phyloP scores from a whole-genome alignment of 2,888 invertebrate genomes.

The Prosopocoilus inquinatus region DNA sequence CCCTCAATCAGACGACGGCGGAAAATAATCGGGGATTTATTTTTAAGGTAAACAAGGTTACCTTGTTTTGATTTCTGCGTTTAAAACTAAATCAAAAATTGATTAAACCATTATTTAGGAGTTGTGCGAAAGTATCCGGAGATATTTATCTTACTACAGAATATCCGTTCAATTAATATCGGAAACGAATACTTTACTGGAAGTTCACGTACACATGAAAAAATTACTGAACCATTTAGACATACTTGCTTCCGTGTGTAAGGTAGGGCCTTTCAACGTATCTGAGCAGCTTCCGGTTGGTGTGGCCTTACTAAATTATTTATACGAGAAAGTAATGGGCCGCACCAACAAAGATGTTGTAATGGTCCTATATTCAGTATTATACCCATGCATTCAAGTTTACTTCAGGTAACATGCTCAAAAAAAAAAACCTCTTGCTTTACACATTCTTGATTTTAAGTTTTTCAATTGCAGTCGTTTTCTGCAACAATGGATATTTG shows the following conservation, averaged over 20 bases:
- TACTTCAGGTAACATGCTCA: constrained; percentile 43
- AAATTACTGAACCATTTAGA: constrained; percentile 56
- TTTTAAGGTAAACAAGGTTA: constrained; percentile 35
- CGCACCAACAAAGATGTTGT: constrained; percentile 59
- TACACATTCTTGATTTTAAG: no score
- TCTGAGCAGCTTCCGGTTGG: constrained; percentile 49
- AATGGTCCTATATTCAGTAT: constrained; percentile 54
- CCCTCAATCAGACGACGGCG: constrained; percentile 21
- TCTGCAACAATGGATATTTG: constrained; percentile 81
- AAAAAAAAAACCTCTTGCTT: not conserved
- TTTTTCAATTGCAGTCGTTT: constrained; percentile 52
- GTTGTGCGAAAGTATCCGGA: constrained; percentile 60
- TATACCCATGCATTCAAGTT: constrained; percentile 47
- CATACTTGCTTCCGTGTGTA: constrained; percentile 57
- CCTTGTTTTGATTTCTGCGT: no score
- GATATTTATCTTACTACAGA: constrained; percentile 61
- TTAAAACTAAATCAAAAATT: no score
- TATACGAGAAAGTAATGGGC: constrained; percentile 62
- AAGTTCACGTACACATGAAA: constrained; percentile 48
- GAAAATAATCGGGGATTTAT: constrained; percentile 39
- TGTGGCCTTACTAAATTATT: constrained; percentile 62
- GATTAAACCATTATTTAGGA: constrained; percentile 50
- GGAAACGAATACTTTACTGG: constrained; percentile 36
- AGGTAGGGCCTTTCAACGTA: constrained; percentile 47
- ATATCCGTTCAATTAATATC: constrained; percentile 45